These are phyloP conservation scores for Ashinkailepas kermadecensis DNA, from an alignment of 2,888 invertebrate species.

Conservation along the genomic window DNA sequence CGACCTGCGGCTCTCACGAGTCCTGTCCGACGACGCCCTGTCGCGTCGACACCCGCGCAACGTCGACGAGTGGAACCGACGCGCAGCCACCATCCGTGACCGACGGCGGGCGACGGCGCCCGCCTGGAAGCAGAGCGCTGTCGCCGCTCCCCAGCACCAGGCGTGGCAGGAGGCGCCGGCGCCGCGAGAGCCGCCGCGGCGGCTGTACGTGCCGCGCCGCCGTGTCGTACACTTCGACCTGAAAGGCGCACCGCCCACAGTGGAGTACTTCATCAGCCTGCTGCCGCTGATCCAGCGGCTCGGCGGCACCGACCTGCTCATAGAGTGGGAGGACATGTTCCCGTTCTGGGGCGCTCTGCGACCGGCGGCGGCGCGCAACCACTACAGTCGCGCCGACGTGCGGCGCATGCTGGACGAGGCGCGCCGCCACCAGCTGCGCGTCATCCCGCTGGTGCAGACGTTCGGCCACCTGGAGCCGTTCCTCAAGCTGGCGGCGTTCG, in stretches of 20 bases:
- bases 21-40: neutral
- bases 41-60: neutral
- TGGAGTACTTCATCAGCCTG: constrained; percentile 40
- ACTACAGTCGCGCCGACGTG: constrained; percentile 40
- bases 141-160: neutral
- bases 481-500: constrained; percentile 61
- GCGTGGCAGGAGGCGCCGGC: neutral
- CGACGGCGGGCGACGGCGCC: neutral
- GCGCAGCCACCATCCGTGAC: neutral
- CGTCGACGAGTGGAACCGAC: neutral
- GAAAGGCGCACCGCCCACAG: constrained; percentile 49
- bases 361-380: constrained; percentile 40
- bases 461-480: constrained; percentile 58
- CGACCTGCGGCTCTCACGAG: neutral
- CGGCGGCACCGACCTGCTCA: constrained; percentile 47
- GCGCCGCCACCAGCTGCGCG: constrained; percentile 44
- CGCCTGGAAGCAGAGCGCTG: neutral
- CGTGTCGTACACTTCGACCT: constrained; percentile 47
- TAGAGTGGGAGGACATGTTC: constrained; percentile 59
- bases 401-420: constrained; percentile 39
- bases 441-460: constrained; percentile 51
- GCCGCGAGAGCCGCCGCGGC: constrained; percentile 18
- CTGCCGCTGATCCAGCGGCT: constrained; percentile 35
- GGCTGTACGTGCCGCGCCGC: constrained; percentile 32
- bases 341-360: constrained; percentile 48